Base-by-base conservation (phyloP, 2,888 invertebrate species). In the Leptothorax acervorum region DNA sequence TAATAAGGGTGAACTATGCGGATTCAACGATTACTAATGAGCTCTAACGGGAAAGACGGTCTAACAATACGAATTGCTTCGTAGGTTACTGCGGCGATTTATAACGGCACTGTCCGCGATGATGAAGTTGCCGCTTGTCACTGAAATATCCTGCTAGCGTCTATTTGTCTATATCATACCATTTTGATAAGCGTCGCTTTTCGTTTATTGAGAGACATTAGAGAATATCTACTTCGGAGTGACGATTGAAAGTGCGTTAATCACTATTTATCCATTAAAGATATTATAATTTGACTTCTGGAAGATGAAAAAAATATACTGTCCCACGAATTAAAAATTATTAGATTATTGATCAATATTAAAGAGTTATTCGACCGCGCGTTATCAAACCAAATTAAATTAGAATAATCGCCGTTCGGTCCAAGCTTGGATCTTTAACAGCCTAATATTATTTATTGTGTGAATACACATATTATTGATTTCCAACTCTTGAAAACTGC, bases 1-100 rank as follows among this genome's bases (percentile, higher is more conserved):
- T 71, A 79, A 71, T 71, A 71, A 81, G 74, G 60, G 28, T 28
- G 35, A 60, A 60, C 48, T 73, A 39, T 55, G 48, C 60, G 60
- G 60, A 81, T 73, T 42, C 42, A 35, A 73, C 60, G 60, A 73
- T 79, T 73, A 48, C 74, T 71, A 71, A 79, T 51, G 48, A 73
- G 73, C 28, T 23, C n/a, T 71, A 57, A 81, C 73, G 57, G 76
- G 42, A 78, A 45, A 45, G 57, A 57, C n/a, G 48, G 9, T 39
- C 23, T 35, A 6, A 12, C 35, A 81, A 55, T 60, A 9, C 45
- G 55, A 57, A 57, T 55, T 53, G 53, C 66, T n/a, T 68, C 3
- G 55, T 55, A 68, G 39, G 48, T 48, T 55, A 55, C 70, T 5
- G 42, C 31, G 78, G n/a, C 42, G 42, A 70, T 78, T 78, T 68